Percentiles rank a stretch among this genome's conserved stretches.
Conservation (phyloP, 2,888 invertebrate genomes). For the Diachrysia chrysitis region DNA sequence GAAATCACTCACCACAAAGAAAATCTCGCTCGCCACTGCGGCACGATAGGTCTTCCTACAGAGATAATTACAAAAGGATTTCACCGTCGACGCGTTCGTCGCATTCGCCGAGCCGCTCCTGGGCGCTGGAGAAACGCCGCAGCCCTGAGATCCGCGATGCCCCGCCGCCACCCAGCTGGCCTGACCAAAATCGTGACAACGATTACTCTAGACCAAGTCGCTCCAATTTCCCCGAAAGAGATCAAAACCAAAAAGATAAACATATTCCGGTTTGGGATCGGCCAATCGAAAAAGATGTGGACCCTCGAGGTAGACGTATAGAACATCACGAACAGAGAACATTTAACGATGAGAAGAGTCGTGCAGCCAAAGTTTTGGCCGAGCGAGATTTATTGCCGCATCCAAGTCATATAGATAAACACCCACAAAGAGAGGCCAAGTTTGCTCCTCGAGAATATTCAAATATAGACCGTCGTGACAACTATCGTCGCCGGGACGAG, state of each 20-base stretch:
- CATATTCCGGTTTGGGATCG: slow-evolving; percentile 58
- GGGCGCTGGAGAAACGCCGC: slow-evolving; percentile 81
- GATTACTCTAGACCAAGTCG: slow-evolving; percentile 48
- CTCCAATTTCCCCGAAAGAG: slow-evolving; percentile 57
- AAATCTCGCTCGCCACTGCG: slow-evolving; percentile 76
- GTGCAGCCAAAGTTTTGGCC: slow-evolving; percentile 49
- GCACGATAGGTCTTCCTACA: slow-evolving; percentile 75
- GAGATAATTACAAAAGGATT: slow-evolving; percentile 75
- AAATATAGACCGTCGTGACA: slow-evolving; percentile 44
- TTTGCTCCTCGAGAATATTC: slow-evolving; percentile 46
- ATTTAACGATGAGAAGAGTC: slow-evolving; percentile 60
- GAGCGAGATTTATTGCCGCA: slow-evolving; percentile 35
- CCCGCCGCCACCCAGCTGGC: slow-evolving; percentile 82
- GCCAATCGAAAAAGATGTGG: slow-evolving; percentile 45
- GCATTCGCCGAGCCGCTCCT: slow-evolving; percentile 80
- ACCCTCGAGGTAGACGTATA: slow-evolving; percentile 42
- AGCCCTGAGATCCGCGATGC: slow-evolving; percentile 74
- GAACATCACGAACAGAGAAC: slow-evolving; percentile 60
- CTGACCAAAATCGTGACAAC: slow-evolving; percentile 66
- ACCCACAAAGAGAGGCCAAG: slow-evolving; percentile 50
- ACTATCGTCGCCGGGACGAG: slow-evolving; percentile 38
- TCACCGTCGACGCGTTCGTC: slow-evolving; percentile 75
- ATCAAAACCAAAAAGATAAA: slow-evolving; percentile 43
- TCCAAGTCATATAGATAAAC: slow-evolving; percentile 37
- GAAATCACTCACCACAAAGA: slow-evolving; percentile 38